phyloP scores from a whole-genome alignment of 2,888 invertebrate genomes.

The Leptopterna dolabrata region DNA sequence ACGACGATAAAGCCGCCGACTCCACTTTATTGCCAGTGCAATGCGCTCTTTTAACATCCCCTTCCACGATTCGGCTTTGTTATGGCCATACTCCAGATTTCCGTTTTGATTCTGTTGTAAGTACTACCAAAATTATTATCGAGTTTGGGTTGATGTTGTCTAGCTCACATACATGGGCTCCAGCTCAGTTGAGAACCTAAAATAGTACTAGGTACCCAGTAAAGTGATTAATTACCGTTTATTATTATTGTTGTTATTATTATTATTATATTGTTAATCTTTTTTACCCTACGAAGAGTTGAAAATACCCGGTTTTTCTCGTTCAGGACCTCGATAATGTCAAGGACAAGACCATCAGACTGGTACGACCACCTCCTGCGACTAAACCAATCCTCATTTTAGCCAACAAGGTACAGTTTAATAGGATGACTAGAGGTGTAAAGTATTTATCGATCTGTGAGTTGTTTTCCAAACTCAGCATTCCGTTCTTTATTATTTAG shows the following conservation, averaged over 20 bases:
- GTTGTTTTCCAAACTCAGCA: too few species aligned
- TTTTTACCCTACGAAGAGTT: too few species aligned
- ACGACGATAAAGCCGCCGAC: constrained; percentile 69
- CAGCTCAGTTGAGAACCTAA: too few species aligned
- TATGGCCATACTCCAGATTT: constrained; percentile 73
- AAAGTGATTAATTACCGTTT: too few species aligned
- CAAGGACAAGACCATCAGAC: background rate
- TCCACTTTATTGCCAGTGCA: constrained; percentile 72
- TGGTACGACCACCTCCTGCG: background rate
- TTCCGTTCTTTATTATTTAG: too few species aligned
- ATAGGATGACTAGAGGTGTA: too few species aligned
- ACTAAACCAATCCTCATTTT: background rate
- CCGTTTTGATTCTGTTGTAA: constrained; percentile 73
- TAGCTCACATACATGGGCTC: too few species aligned
- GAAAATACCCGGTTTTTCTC: background rate
- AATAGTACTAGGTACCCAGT: too few species aligned
- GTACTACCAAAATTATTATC: constrained; percentile 59
- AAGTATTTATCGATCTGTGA: too few species aligned
- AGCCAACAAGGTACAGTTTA: constrained; percentile 3
- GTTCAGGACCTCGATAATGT: background rate
- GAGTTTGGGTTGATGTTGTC: too few species aligned
- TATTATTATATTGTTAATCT: too few species aligned
- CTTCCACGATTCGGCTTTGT: constrained; percentile 67
- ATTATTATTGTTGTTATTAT: too few species aligned
- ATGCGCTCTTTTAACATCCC: constrained; percentile 67